Evolutionary conservation across 2,888 invertebrate species (phyloP).

Genomic region (Acronicta leporina): DNA sequence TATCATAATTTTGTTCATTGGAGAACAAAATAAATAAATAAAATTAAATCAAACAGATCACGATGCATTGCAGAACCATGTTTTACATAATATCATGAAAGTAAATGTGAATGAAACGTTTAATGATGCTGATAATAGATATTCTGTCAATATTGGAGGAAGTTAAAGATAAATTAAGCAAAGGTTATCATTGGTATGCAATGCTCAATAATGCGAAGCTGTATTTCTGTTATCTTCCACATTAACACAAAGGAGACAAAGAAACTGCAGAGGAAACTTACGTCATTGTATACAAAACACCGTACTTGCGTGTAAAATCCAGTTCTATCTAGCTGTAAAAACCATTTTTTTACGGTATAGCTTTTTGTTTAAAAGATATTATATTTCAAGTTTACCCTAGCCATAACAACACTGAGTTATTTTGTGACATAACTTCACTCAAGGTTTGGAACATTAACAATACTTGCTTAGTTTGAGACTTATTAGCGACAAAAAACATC

Average conservation of each 20-base stretch:
- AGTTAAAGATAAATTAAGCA: constrained; percentile 30
- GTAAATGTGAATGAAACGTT: neutral
- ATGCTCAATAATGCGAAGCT: constrained; percentile 28
- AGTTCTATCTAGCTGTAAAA: constrained; percentile 10
- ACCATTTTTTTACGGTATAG: neutral
- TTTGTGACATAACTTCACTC: neutral
- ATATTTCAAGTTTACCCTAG: neutral
- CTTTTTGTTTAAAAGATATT: neutral
- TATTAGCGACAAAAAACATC: neutral
- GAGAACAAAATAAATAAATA: too few relatives aligned
- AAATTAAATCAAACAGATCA: too few relatives aligned
- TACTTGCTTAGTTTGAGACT: neutral
- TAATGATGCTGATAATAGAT: neutral
- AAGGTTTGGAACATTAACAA: constrained; percentile 1
- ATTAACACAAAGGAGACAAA: constrained; percentile 30
- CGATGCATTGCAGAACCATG: constrained; percentile 7
- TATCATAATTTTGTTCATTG: too few relatives aligned
- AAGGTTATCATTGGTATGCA: constrained; percentile 34
- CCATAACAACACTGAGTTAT: neutral
- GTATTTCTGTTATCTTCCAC: constrained; percentile 27
- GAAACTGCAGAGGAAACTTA: constrained; percentile 21
- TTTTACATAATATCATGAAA: neutral
- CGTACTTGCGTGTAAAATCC: constrained; percentile 4
- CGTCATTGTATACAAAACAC: constrained; percentile 32
- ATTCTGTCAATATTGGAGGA: constrained; percentile 27